A percentile compares a stretch with the other conserved stretches of the same genome.
These are phyloP conservation scores for Sinotaia quadrata DNA, from an alignment of 2,888 invertebrate genomes.

Conservation along the genomic window DNA sequence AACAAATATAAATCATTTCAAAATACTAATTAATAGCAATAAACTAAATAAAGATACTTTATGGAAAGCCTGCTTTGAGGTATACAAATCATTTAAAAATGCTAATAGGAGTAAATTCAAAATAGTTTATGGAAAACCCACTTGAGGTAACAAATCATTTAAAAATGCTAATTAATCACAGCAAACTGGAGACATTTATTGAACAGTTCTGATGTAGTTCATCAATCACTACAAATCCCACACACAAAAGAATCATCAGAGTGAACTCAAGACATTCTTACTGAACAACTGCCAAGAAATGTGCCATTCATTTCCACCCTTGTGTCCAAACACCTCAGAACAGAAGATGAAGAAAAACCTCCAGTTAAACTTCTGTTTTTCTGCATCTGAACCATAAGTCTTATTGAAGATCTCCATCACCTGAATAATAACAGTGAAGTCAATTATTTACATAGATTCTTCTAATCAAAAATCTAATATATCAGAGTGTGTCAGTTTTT, in stretches of 20 bases:
- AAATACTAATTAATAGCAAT: too few species aligned
- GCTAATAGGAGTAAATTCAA: too few species aligned
- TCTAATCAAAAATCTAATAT: not conserved
- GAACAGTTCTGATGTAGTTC: not conserved
- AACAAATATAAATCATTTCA: too few species aligned
- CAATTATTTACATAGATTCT: not conserved
- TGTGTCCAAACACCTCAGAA: slow-evolving; percentile 62
- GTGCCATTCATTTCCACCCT: slow-evolving; percentile 65
- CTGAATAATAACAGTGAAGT: not conserved
- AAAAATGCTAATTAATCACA: too few species aligned
- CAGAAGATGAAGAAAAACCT: slow-evolving; percentile 65
- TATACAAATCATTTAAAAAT: too few species aligned
- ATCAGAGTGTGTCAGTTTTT: too few species aligned
- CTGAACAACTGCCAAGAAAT: slow-evolving; percentile 59
- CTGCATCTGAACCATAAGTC: slow-evolving; percentile 54
- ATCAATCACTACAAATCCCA: not conserved
- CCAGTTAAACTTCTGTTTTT: slow-evolving; percentile 63
- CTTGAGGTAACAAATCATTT: too few species aligned
- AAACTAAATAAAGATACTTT: too few species aligned
- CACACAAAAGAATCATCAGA: slow-evolving; percentile 29
- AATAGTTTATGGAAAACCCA: too few species aligned
- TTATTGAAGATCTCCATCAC: slow-evolving; percentile 49
- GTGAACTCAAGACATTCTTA: slow-evolving; percentile 47
- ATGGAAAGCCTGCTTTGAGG: too few species aligned
- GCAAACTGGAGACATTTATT: too few species aligned